Conservation (phyloP, 2,797 vertebrate species). For the Lophius americanus region DNA sequence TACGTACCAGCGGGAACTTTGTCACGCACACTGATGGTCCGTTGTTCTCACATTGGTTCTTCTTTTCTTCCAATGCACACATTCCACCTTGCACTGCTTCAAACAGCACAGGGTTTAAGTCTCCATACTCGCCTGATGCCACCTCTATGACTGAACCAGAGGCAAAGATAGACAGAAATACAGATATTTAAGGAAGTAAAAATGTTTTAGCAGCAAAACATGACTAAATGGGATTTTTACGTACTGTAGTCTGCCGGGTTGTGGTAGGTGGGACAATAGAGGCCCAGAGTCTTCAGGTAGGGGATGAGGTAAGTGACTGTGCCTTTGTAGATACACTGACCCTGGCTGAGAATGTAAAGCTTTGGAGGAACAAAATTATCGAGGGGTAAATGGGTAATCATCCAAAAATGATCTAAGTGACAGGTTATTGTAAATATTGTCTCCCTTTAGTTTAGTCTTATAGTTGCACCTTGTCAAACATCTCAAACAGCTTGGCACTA, state of each 20-base stretch:
- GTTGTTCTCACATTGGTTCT: slow-evolving; percentile 78
- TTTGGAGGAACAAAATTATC: slow-evolving; percentile 58
- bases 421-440: no score
- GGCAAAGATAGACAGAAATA: background rate
- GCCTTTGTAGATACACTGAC: slow-evolving; percentile 96
- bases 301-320: slow-evolving; percentile 90
- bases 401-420: background rate
- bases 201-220: background rate
- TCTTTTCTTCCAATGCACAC: slow-evolving; percentile 88
- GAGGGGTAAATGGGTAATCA: background rate
- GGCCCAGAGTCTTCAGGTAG: slow-evolving; percentile 90
- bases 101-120: slow-evolving; percentile 92
- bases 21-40: slow-evolving; percentile 72
- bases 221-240: background rate
- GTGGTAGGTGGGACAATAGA: slow-evolving; percentile 95
- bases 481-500: slow-evolving; percentile 96
- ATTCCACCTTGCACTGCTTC: slow-evolving; percentile 90
- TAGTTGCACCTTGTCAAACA: slow-evolving; percentile 91
- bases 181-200: background rate
- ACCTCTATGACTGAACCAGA: slow-evolving; percentile 88
- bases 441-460: no score
- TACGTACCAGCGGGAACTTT: slow-evolving; percentile 66
- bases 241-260: slow-evolving; percentile 91
- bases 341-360: slow-evolving; percentile 97
- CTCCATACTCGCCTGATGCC: slow-evolving; percentile 96